Conservation (phyloP, 2,888 invertebrate genomes). For the Zootermopsis nevadensis region DNA sequence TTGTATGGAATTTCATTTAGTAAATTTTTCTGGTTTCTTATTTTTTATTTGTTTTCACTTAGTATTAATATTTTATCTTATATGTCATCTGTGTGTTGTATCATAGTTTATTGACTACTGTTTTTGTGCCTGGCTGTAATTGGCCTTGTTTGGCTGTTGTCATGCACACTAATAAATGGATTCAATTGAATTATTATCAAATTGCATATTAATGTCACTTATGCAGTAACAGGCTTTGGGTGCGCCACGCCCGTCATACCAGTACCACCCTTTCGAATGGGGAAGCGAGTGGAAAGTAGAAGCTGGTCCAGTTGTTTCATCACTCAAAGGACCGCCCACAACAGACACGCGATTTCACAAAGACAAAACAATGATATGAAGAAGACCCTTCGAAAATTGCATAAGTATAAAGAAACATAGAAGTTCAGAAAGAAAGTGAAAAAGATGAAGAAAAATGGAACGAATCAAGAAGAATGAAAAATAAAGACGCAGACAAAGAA, state of each 20-base stretch:
- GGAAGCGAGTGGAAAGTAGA: background rate
- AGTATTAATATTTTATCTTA: no score
- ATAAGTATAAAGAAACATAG: background rate
- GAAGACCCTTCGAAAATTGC: background rate
- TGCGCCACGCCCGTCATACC: slow-evolving; percentile 3
- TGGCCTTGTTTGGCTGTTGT: no score
- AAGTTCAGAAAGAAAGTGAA: no score
- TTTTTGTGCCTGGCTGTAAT: no score
- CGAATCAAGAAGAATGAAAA: background rate
- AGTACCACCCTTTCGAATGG: background rate
- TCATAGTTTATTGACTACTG: no score
- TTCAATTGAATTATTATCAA: no score
- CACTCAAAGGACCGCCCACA: background rate
- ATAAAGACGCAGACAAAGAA: background rate
- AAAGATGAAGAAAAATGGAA: background rate
- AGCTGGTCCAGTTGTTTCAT: background rate
- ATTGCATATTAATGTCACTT: background rate
- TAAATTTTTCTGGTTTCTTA: no score
- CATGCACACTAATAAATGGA: no score
- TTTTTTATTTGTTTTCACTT: no score
- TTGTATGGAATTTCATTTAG: no score
- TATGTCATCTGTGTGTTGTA: no score
- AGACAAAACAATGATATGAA: background rate
- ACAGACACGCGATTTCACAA: background rate
- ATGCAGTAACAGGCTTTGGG: background rate